Conservation (phyloP, 2,888 invertebrate species). For the Drosophila kokeensis region DNA sequence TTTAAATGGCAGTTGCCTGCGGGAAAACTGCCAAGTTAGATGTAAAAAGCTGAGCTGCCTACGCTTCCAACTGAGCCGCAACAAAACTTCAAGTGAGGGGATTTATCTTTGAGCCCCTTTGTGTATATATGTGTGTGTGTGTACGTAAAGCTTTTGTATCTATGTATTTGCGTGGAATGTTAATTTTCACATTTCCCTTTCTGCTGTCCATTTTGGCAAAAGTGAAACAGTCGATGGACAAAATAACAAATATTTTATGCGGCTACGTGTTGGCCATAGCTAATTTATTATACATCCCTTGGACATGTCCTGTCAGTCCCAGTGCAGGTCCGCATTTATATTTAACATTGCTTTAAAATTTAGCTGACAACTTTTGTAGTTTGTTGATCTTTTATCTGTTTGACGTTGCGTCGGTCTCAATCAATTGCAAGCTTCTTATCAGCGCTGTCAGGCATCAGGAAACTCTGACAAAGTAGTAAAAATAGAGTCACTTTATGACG, state of each 20-base stretch:
- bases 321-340: slow-evolving; percentile 10
- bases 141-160: slow-evolving; percentile 24
- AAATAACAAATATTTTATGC: slow-evolving; percentile 60
- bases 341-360: slow-evolving; percentile 65
- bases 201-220: slow-evolving; percentile 63
- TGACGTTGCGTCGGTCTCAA: slow-evolving; percentile 55
- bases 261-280: slow-evolving; percentile 74
- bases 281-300: slow-evolving; percentile 70
- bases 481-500: slow-evolving; percentile 43
- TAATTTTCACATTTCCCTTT: slow-evolving; percentile 54
- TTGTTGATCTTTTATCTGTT: slow-evolving; percentile 61
- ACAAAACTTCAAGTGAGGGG: slow-evolving; percentile 59
- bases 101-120: not conserved
- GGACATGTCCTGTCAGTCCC: slow-evolving; percentile 7
- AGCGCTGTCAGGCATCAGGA: slow-evolving; percentile 45
- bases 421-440: slow-evolving; percentile 59
- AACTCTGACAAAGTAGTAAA: slow-evolving; percentile 59
- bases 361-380: slow-evolving; percentile 51
- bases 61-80: slow-evolving; percentile 48
- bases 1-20: slow-evolving; percentile 62
- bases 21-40: slow-evolving; percentile 69
- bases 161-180: slow-evolving; percentile 55
- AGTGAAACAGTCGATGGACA: slow-evolving; percentile 49
- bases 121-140: slow-evolving; percentile 2
- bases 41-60: slow-evolving; percentile 48